phyloP scores from a whole-genome alignment of 2,888 invertebrate genomes.

The Melikaiella ostensackeni region DNA sequence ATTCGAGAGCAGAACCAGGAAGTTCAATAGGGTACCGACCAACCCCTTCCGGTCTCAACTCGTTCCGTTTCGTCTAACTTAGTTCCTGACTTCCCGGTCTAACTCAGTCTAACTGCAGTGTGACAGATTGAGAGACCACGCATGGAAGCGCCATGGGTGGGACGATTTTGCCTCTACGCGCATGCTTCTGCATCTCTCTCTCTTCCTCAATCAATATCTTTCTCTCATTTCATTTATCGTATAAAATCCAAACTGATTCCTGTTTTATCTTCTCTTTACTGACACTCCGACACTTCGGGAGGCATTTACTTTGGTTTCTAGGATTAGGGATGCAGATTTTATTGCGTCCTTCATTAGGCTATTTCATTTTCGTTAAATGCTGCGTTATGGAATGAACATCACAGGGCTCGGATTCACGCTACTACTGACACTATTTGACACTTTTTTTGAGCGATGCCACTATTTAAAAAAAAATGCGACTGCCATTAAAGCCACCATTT shows the following conservation, averaged over 20 bases:
- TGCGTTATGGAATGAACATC: not conserved
- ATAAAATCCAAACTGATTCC: slow-evolving; percentile 26
- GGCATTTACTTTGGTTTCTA: not conserved
- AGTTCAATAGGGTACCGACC: slow-evolving; percentile 17
- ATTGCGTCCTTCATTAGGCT: not conserved
- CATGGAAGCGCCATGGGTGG: slow-evolving; percentile 79
- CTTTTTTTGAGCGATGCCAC: too few species aligned
- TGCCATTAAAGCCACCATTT: too few species aligned
- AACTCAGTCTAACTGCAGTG: slow-evolving; percentile 48
- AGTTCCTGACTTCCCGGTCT: not conserved
- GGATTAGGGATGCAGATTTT: not conserved
- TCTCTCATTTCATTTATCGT: slow-evolving; percentile 50
- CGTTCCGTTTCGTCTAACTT: slow-evolving; percentile 29
- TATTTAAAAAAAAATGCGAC: too few species aligned
- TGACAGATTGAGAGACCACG: slow-evolving; percentile 65
- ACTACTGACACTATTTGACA: too few species aligned
- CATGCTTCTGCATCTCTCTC: slow-evolving; percentile 44
- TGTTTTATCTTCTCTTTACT: not conserved
- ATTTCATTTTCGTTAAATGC: not conserved
- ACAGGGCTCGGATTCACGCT: not conserved
- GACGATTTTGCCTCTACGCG: slow-evolving; percentile 74
- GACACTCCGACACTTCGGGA: not conserved
- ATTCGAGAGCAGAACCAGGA: slow-evolving; percentile 22
- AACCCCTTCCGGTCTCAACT: slow-evolving; percentile 23
- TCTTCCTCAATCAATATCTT: slow-evolving; percentile 68